Percentiles rank a stretch among this genome's conserved stretches.
phyloP scores from a whole-genome alignment of 2,888 invertebrate genomes.

The Lasioglossum zephyrum region DNA sequence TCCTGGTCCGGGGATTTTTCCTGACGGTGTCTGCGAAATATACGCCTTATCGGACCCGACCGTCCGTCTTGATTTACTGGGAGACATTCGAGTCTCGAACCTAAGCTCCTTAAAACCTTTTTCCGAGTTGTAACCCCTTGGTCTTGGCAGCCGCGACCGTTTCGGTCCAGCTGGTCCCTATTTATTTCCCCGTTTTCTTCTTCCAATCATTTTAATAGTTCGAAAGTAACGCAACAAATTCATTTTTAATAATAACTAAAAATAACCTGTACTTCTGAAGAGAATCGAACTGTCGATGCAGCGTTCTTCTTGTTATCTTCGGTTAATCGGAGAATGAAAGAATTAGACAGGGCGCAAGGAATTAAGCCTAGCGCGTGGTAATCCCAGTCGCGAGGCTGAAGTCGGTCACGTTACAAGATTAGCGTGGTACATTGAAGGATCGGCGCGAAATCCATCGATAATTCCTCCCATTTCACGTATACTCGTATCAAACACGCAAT shows the following conservation, averaged over 20 bases:
- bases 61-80: constrained; percentile 30
- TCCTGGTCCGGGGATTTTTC: constrained; percentile 5
- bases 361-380: not conserved
- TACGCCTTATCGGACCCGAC: not conserved
- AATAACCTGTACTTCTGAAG: not conserved
- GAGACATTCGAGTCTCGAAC: not conserved
- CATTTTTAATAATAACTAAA: no score
- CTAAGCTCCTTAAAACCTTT: not conserved
- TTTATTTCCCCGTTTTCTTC: not conserved
- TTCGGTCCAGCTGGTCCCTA: not conserved
- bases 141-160: not conserved
- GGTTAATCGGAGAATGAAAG: not conserved
- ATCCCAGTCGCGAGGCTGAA: not conserved
- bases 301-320: not conserved
- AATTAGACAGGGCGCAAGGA: not conserved
- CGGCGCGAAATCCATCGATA: not conserved
- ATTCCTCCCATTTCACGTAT: not conserved
- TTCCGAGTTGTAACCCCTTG: not conserved
- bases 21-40: not conserved
- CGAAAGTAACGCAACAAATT: no score
- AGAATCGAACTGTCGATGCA: not conserved
- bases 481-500: not conserved
- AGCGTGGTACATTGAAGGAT: constrained; percentile 4
- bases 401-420: constrained; percentile 16
- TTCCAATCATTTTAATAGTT: no score